phyloP scores from a whole-genome alignment of 2,888 invertebrate species.

The Euzophera pinguis region DNA sequence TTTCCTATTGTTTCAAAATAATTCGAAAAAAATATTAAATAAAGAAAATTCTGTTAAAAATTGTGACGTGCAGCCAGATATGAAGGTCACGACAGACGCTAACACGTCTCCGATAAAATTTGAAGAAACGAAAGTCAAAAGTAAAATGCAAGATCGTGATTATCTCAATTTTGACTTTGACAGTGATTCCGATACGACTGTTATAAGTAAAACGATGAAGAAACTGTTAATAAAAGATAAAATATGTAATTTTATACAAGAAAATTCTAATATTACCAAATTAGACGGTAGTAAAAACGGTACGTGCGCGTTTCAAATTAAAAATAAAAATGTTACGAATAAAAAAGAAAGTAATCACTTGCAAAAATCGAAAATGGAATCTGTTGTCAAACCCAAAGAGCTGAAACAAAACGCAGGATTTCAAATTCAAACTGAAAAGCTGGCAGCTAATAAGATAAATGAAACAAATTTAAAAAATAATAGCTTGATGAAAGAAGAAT shows the following conservation, averaged over 20 bases:
- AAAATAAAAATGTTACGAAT: background rate
- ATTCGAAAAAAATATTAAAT: constrained; percentile 8
- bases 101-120: constrained; percentile 14
- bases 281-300: background rate
- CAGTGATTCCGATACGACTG: background rate
- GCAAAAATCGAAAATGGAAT: background rate
- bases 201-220: background rate
- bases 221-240: constrained; percentile 6
- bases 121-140: constrained; percentile 6
- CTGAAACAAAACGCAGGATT: background rate
- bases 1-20: constrained; percentile 8
- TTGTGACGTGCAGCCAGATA: background rate
- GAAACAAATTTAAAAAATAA: background rate
- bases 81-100: constrained; percentile 6
- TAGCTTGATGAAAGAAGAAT: background rate
- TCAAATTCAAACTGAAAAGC: background rate
- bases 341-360: background rate
- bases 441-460: background rate
- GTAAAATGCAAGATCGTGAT: background rate
- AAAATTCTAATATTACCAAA: background rate
- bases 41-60: background rate
- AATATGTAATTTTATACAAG: constrained; percentile 7
- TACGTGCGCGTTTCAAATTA: background rate
- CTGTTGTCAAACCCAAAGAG: background rate
- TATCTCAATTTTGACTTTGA: constrained; percentile 1